Conservation (phyloP, 2,113 vertebrate genomes). For the Crypturellus undulatus region DNA sequence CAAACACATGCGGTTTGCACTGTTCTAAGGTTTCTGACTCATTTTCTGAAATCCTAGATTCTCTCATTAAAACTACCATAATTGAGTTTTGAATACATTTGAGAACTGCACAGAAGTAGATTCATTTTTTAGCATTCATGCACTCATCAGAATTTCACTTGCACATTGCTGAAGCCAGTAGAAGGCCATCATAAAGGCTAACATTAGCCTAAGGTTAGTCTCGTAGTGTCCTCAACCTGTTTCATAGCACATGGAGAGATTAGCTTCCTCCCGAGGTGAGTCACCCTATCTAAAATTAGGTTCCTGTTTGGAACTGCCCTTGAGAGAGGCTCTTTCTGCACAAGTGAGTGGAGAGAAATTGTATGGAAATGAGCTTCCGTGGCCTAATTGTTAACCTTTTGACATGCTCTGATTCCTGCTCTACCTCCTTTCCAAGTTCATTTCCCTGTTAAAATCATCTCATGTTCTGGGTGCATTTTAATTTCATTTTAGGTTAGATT, state of each 20-base stretch:
- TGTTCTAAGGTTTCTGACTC: not conserved
- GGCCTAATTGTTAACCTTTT: not conserved
- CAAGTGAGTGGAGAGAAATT: not conserved
- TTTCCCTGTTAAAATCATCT: not conserved
- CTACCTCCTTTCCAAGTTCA: not conserved
- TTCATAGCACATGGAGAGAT: not conserved
- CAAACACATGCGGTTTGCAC: accelerated
- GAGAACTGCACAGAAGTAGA: not conserved
- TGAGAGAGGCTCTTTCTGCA: not conserved
- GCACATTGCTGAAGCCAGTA: not conserved
- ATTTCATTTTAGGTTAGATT: not conserved
- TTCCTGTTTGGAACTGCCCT: not conserved
- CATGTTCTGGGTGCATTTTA: not conserved
- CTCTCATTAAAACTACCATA: not conserved
- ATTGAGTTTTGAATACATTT: not conserved
- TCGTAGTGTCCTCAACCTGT: not conserved
- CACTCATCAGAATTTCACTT: not conserved
- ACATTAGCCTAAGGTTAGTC: not conserved
- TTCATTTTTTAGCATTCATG: not conserved
- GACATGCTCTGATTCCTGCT: not conserved
- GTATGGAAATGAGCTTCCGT: not conserved
- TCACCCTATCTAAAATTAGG: not conserved
- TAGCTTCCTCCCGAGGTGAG: not conserved
- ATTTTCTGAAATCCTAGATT: not conserved
- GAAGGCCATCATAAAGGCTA: not conserved